These are phyloP conservation scores for Buathra laborator DNA, from an alignment of 2,888 invertebrate species.

Conservation along the genomic window DNA sequence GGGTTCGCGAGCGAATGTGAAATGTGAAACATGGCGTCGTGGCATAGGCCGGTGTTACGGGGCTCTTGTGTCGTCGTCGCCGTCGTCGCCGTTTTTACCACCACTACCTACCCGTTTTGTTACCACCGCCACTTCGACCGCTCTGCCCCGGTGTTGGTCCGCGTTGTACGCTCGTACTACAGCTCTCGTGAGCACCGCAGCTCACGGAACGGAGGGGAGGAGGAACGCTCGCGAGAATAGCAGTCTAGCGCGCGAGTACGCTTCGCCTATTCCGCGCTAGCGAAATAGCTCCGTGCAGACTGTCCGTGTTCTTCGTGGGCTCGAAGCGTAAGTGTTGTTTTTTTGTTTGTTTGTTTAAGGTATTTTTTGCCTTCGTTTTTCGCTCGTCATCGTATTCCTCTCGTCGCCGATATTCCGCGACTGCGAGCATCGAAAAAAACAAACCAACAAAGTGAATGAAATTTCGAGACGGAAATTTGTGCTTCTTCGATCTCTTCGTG, in stretches of 20 bases:
- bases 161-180: slow-evolving; percentile 54
- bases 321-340: slow-evolving; percentile 81
- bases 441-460: slow-evolving; percentile 26
- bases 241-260: slow-evolving; percentile 76
- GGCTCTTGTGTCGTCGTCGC: slow-evolving; percentile 42
- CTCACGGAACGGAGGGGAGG: slow-evolving; percentile 78
- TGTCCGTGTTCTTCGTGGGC: slow-evolving; percentile 82
- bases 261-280: slow-evolving; percentile 83
- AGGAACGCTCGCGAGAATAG: slow-evolving; percentile 83
- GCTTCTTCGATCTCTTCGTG: background rate
- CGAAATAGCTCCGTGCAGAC: slow-evolving; percentile 84
- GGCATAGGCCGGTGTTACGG: slow-evolving; percentile 40
- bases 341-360: slow-evolving; percentile 23
- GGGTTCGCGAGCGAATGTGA: slow-evolving; percentile 67
- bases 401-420: background rate
- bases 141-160: slow-evolving; percentile 36
- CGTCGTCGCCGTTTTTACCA: slow-evolving; percentile 27
- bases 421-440: background rate
- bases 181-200: slow-evolving; percentile 35
- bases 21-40: slow-evolving; percentile 63
- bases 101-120: slow-evolving; percentile 25
- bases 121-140: slow-evolving; percentile 23
- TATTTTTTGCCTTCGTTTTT: background rate
- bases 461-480: background rate
- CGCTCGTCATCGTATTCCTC: slow-evolving; percentile 14